These are phyloP conservation scores for Oceanodroma leucorhoa DNA, from an alignment of 2,797 vertebrate genomes.

Conservation along the genomic window DNA sequence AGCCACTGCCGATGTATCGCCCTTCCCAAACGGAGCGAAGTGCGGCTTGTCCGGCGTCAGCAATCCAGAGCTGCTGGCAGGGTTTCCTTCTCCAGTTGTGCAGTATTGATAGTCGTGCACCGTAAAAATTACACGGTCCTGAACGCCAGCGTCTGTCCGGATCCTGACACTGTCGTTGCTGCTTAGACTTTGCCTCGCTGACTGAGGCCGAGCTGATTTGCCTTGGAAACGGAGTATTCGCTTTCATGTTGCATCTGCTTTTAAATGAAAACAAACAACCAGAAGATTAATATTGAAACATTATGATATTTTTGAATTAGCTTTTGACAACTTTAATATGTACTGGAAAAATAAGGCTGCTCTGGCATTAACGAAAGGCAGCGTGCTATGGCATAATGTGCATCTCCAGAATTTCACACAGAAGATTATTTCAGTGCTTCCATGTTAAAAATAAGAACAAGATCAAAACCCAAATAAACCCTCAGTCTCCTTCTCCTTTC, in stretches of 20 bases:
- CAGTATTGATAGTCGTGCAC: not conserved
- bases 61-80: not conserved
- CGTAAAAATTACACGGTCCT: not conserved
- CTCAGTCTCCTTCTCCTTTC: not conserved
- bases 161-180: rapidly evolving
- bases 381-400: too few species aligned
- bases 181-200: not conserved
- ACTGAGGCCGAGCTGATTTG: not conserved
- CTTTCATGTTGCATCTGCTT: not conserved
- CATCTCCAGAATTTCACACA: not conserved
- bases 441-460: not conserved
- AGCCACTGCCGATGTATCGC: not conserved
- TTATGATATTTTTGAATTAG: not conserved
- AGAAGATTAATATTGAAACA: not conserved
- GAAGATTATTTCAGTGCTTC: not conserved
- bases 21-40: not conserved
- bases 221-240: not conserved
- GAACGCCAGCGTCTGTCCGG: not conserved
- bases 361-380: not conserved
- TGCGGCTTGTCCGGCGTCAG: too few species aligned
- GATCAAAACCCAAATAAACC: not conserved
- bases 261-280: not conserved
- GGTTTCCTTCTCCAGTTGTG: not conserved
- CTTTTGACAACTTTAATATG: not conserved
- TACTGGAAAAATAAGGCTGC: not conserved